A percentile compares a stretch with the other conserved stretches of the same genome.
These are phyloP conservation scores for Urocyon cinereoargenteus DNA, from an alignment of 2,797 vertebrate species.

Conservation along the genomic window DNA sequence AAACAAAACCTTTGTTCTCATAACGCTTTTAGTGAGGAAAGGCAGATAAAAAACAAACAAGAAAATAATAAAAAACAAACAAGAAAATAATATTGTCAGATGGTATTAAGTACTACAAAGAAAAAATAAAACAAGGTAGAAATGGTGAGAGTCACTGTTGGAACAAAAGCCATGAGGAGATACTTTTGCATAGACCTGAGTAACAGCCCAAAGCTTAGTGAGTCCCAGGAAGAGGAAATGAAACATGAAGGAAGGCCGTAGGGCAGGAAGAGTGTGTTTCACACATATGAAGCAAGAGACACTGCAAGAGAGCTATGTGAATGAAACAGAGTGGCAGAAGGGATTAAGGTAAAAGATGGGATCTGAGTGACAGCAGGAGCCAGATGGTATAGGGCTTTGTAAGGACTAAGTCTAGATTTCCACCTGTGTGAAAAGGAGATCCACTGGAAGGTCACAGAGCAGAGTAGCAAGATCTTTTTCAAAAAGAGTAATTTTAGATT, in stretches of 20 bases:
- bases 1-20: not conserved
- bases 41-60: not conserved
- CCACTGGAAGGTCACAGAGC: not conserved
- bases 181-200: not conserved
- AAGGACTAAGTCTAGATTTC: not conserved
- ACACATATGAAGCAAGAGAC: not conserved
- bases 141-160: not conserved
- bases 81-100: not conserved
- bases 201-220: not conserved
- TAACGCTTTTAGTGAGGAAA: conserved; percentile 17
- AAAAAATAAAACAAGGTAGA: not conserved
- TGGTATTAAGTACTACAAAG: not conserved
- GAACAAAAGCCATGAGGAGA: not conserved
- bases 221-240: not conserved
- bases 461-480: not conserved
- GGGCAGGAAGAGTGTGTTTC: not conserved
- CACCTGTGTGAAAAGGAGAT: not conserved
- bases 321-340: not conserved
- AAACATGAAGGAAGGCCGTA: not conserved
- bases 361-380: not conserved
- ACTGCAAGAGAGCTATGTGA: not conserved
- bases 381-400: not conserved
- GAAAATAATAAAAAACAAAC: not conserved
- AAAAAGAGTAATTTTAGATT: conserved; percentile 30
- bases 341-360: not conserved